Evolutionary conservation across 1,140 invertebrate species (phyloP), one percentile per base, ranked within the genome.

Genomic region (Bombus affinis): DNA sequence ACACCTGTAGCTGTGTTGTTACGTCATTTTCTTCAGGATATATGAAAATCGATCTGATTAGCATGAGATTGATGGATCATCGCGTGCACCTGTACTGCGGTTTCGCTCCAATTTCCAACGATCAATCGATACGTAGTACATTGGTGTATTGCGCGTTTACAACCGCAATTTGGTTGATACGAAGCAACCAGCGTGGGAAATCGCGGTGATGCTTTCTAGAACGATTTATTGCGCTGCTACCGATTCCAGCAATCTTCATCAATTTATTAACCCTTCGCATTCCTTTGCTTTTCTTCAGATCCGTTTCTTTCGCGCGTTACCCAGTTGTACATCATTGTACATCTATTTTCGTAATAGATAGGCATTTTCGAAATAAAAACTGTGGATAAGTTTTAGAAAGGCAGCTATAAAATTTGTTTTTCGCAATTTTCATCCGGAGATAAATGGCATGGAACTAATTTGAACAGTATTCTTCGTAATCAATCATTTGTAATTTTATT

Each of bases 101-200:
- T 86, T 68, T 86, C 74, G 76, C 66, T 87, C 85, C 76, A 44
- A 76, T 88, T 80, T 86, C 79, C 73, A 73, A 13, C 39, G 73
- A 74, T 81, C 84, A 73, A 84, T 74, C 75, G 78, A 86, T 83
- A 86, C 66, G 62, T 28, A 39, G 35, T n/a, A 8, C 47, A 74
- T 81, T 53, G 76, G 13, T 83, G 83, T 86, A 86, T 37, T 86
- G 72, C 85, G 73, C 85, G 71, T 81, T 83, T 83, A 62, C 73
- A 37, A 77, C 80, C 79, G 66, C 73, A 47, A 83, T 86, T 75
- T 62, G 70, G 44, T 81, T 32, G 84, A 81, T 73, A 78, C 66
- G 78, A 74, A 39, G 82, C 76, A 57, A 80, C 53, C 39, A 65
- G 53, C 83, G 82, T 84, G 82, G 75, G 82, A 84, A 84, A 79